A percentile compares a stretch with the other conserved stretches of the same genome.
Conservation (phyloP, 2,113 vertebrate species). For the Pelvicachromis taeniatus region DNA sequence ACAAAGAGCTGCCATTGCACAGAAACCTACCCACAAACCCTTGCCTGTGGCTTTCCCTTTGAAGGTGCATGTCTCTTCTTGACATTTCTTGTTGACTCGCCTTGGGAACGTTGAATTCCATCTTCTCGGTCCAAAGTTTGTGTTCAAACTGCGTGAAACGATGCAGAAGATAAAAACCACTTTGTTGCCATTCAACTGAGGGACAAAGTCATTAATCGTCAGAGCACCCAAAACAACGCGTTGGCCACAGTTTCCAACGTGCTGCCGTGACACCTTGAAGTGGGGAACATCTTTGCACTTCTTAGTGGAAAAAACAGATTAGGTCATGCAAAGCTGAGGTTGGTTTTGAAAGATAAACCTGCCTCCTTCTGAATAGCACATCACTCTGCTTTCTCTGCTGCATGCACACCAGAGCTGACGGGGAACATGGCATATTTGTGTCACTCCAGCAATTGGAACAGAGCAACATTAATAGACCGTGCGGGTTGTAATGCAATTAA, state of each 20-base stretch:
- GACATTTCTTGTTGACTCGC: conserved; percentile 70
- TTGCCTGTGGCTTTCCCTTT: conserved; percentile 75
- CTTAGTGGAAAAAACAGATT: background rate
- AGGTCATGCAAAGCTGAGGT: background rate
- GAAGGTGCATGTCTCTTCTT: conserved; percentile 72
- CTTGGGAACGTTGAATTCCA: conserved; percentile 65
- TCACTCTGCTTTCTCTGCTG: background rate
- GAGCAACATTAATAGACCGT: conserved; percentile 70
- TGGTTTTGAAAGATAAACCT: background rate
- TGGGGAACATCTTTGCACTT: background rate
- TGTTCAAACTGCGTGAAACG: conserved; percentile 55
- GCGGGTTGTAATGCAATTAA: conserved; percentile 64
- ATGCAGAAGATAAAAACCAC: conserved; percentile 57
- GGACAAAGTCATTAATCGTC: conserved; percentile 42
- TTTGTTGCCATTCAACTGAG: conserved; percentile 54
- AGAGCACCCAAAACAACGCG: background rate
- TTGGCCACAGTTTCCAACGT: background rate
- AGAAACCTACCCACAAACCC: conserved; percentile 62
- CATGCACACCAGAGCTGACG: background rate
- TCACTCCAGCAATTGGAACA: conserved; percentile 62
- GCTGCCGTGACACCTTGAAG: background rate
- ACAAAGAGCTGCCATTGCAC: conserved; percentile 72
- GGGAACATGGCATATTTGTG: conserved; percentile 63
- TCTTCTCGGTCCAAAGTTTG: conserved; percentile 43
- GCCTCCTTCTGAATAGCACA: background rate